Evolutionary conservation across 2,113 vertebrate species (phyloP), one percentile per base, ranked within the genome.

Genomic region (Atherinomorus stipes): DNA sequence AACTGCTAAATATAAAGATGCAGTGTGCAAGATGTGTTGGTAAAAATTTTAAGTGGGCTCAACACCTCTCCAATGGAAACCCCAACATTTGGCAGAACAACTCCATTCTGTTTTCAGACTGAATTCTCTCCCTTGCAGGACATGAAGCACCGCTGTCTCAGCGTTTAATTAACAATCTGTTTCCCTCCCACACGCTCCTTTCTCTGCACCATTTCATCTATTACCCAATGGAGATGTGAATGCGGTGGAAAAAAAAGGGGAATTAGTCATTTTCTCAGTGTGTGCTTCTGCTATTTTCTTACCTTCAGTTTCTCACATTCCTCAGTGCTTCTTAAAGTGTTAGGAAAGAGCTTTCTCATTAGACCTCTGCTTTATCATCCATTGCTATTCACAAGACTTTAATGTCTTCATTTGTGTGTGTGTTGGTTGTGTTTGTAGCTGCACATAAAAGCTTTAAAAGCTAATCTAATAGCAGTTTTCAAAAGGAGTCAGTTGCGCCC

Each of bases 91-190:
- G 1, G 62, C 80, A 81, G 9, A 88, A 86, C 71, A 88, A 79
- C 76, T 71, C 71, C 64, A 58, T 75, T 84, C 78, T 73, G 71
- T 85, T 87, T 78, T 71, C 62, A 85, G 83, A 89, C 77, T 76
- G 81, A 74, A 90, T 76, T 44, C 28, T 67, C 50, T 84, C 60
- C n/a, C 58, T 84, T 81, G 76, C 56, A 76, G 54, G 66, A 82
- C 21, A 21, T 67, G 68, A 84, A 74, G 78, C 53, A 12, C 54
- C 0, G 37, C 68, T 56, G 64, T 83, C 75, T 84, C 76, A 61
- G 76, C 52, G 42, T 81, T 81, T 90, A 90, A 92, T 92, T 88
- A 89, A 80, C 79, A 76, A 77, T 81, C 68, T 84, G 78, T 81
- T 76, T 74, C 69, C 76, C 73, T 78, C 76, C 74, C 84, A 83